Conservation (phyloP, 1,140 invertebrate genomes). For the Lerema accius region DNA sequence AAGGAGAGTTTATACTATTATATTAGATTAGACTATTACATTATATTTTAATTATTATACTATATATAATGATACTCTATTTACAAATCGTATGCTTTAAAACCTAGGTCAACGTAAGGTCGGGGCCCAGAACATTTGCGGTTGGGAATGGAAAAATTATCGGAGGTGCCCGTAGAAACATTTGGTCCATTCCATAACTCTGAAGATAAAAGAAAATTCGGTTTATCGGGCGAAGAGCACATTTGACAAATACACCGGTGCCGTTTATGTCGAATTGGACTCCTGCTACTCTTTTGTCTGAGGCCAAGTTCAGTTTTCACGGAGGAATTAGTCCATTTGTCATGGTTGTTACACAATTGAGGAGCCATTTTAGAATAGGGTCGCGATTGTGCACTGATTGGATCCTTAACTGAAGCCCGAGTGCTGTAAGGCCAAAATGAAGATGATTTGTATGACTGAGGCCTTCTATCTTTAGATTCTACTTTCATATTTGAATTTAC, state of each 20-base stretch:
- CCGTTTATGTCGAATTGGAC: conserved; percentile 35
- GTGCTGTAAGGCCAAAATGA: conserved; percentile 34
- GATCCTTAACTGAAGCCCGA: conserved; percentile 5
- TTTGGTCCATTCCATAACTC: conserved; percentile 5
- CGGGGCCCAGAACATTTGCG: not conserved
- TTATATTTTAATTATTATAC: no score
- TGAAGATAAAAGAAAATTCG: conserved; percentile 5
- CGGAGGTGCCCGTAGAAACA: conserved; percentile 2
- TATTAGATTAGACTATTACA: no score
- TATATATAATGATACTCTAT: no score
- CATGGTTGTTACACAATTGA: not conserved
- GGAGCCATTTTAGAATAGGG: conserved; percentile 13
- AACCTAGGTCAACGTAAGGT: conserved; percentile 6
- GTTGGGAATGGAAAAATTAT: not conserved
- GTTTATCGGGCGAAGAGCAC: conserved; percentile 11
- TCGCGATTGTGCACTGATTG: not conserved
- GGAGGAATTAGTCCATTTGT: not conserved
- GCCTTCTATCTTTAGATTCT: conserved; percentile 1
- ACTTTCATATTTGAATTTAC: not conserved
- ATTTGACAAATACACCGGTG: conserved; percentile 22
- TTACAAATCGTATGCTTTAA: conserved; percentile 27
- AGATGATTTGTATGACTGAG: conserved; percentile 10
- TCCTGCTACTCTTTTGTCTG: conserved; percentile 15
- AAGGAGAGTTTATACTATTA: no score
- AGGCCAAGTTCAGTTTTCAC: conserved; percentile 12